phyloP scores from a whole-genome alignment of 1,140 invertebrate species.

The Cydia splendana region DNA sequence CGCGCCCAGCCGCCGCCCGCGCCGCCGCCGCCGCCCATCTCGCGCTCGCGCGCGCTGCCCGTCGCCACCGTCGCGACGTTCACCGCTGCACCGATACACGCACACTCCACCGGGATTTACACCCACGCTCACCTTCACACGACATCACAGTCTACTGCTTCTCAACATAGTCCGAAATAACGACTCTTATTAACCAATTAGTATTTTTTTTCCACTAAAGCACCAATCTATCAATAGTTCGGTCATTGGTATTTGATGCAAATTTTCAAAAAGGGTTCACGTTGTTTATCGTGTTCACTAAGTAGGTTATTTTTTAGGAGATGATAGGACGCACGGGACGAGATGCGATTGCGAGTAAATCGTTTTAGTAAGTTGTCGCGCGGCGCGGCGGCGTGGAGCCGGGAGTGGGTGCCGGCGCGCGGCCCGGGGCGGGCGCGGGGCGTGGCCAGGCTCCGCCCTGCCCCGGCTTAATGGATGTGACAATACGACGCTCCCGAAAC shows the following conservation, averaged over 20 bases:
- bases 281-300: conserved; percentile 20
- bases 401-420: conserved; percentile 26
- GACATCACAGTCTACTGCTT: conserved; percentile 22
- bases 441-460: conserved; percentile 58
- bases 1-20: conserved; percentile 54
- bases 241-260: not conserved
- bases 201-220: not conserved
- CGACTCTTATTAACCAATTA: not conserved
- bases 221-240: not conserved
- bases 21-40: conserved; percentile 34
- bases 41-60: conserved; percentile 45
- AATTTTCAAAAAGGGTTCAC: not conserved
- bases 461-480: conserved; percentile 73
- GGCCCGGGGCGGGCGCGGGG: conserved; percentile 49
- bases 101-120: not conserved
- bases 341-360: conserved; percentile 72
- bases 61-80: conserved; percentile 41
- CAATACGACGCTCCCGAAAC: conserved; percentile 70
- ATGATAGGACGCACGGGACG: conserved; percentile 55
- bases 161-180: not conserved
- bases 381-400: conserved; percentile 37
- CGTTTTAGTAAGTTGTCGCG: conserved; percentile 67
- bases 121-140: not conserved
- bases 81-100: conserved; percentile 46
- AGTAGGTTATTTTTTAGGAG: conserved; percentile 48